Base-by-base conservation (phyloP, 2,797 vertebrate species). In the Micrastur ruficollis region DNA sequence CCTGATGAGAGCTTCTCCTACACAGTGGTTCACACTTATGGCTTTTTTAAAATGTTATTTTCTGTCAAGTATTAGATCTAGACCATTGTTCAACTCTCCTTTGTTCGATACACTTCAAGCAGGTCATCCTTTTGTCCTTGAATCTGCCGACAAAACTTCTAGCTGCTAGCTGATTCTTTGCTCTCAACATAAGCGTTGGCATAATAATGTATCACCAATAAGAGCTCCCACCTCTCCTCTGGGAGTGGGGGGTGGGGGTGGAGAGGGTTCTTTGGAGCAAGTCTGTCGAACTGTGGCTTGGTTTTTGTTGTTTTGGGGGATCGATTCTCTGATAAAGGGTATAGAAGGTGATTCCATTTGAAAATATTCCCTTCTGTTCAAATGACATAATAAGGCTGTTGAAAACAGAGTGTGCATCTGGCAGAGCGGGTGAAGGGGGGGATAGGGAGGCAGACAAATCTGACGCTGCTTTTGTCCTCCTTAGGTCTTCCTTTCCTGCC, bases 201-300 rank as follows among this genome's bases (percentile, higher is more conserved):
- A 9, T n/a, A 29, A 14, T 19, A 14, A 4, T 47, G 15, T 47
- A 5, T 14, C 0, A 0, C 36, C 66, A 61, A 8, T 27, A 55
- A 50, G 11, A 80, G n/a, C 22, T 84, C 29, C 42, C 12, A 16
- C 17, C 29, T 70, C 55, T 59, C 31, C 44, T 85, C 38, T 34
- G 26, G 2, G 2, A 5, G 12, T 1, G 4, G 58, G 8, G 32
- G 67, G 15, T n/a, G 44, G 17, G 44, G 12, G 44, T 36, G 55
- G 47, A 40, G 36, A 13, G 9, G 6, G 11, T 42, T 70, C 12
- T 68, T 90, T 62, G 68, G 29, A 76, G 31, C 18, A 62, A 89
- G 58, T 49, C 46, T 74, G 6, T 25, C 21, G 58, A 22, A n/a
- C 14, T 2, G 6, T 23, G 16, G 6, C 44, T 67, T 22, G 3